Conservation (phyloP, 2,888 invertebrate genomes). For the Epistrophe grossulariae region DNA sequence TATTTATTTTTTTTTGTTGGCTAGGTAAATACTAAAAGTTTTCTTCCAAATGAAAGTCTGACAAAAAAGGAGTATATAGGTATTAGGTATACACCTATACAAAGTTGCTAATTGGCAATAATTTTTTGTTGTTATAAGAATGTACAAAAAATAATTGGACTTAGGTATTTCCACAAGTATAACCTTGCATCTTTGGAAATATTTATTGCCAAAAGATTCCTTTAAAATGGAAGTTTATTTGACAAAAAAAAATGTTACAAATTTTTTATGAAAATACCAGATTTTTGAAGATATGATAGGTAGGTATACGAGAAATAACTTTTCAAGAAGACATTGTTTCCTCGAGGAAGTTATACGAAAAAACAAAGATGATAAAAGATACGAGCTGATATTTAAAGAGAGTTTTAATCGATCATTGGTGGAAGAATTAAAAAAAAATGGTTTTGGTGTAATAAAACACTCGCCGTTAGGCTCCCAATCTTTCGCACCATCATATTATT, state of each 20-base stretch:
- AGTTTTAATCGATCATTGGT: too few species aligned
- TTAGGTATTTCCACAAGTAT: neutral
- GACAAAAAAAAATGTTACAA: neutral
- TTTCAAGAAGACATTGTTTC: neutral
- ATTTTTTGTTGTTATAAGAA: neutral
- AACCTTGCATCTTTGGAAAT: neutral
- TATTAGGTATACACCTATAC: too few species aligned
- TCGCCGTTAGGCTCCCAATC: too few species aligned
- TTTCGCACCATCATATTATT: too few species aligned
- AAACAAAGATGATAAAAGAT: too few species aligned
- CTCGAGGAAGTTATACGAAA: neutral
- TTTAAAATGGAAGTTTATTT: neutral
- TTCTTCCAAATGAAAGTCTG: constrained; percentile 10
- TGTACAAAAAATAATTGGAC: neutral
- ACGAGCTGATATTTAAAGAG: too few species aligned
- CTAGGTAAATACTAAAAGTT: neutral
- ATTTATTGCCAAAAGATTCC: neutral
- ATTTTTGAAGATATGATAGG: neutral
- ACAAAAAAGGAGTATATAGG: neutral
- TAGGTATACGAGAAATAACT: neutral
- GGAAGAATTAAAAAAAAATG: too few species aligned
- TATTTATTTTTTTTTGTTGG: constrained; percentile 1
- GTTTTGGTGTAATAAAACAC: too few species aligned
- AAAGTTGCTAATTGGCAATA: constrained; percentile 1
- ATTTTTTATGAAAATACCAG: neutral